phyloP scores from a whole-genome alignment of 2,113 vertebrate genomes.

The Anguilla rostrata region DNA sequence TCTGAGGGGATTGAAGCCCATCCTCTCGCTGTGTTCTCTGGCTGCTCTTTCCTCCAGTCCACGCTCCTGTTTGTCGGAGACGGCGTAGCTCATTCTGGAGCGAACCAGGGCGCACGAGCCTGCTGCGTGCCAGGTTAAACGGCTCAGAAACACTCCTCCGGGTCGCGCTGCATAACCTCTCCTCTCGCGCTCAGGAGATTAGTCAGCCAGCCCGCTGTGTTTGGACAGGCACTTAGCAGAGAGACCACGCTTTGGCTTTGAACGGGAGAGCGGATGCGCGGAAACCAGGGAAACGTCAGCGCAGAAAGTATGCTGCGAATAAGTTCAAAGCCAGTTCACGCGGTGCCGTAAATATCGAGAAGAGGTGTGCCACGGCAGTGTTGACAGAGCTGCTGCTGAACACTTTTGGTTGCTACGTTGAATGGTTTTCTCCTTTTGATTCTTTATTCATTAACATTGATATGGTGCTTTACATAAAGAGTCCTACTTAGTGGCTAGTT shows the following conservation, averaged over 20 bases:
- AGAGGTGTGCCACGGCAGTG: neutral
- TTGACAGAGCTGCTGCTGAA: neutral
- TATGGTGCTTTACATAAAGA: neutral
- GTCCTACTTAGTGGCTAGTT: neutral
- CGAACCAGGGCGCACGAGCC: neutral
- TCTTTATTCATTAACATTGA: neutral
- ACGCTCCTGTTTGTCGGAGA: neutral
- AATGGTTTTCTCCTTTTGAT: neutral
- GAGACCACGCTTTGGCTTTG: neutral
- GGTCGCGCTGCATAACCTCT: neutral
- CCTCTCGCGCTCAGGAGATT: neutral
- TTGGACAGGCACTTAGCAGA: neutral
- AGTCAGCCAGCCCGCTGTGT: neutral
- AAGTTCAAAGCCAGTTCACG: neutral
- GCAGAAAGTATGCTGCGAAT: too few species aligned
- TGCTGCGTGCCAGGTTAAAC: neutral
- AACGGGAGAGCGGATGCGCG: neutral
- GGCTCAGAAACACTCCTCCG: constrained; percentile 7
- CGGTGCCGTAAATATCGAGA: neutral
- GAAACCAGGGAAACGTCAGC: neutral
- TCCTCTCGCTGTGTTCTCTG: neutral
- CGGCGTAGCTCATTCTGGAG: neutral
- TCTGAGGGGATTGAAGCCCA: neutral
- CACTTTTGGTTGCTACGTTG: neutral
- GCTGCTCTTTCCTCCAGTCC: neutral